A percentile compares a stretch with the other conserved stretches of the same genome.
Conservation (phyloP, 2,113 vertebrate species). For the Syngnathus scovelli region DNA sequence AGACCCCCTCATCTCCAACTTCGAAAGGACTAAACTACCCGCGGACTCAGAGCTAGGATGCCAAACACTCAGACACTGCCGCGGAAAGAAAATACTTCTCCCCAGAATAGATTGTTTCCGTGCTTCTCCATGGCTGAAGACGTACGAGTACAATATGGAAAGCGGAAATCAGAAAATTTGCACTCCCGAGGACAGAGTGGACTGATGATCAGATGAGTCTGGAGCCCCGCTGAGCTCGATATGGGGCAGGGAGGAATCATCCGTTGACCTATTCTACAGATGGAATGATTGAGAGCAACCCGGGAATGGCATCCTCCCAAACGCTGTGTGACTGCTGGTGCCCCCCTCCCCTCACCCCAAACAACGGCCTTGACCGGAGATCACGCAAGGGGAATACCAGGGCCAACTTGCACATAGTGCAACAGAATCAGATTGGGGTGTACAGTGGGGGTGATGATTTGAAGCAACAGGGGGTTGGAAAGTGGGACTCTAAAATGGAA, state of each 20-base stretch:
- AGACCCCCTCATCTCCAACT: conserved; percentile 44
- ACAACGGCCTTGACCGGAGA: conserved; percentile 37
- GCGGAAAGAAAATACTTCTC: conserved; percentile 62
- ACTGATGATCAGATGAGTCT: conserved; percentile 63
- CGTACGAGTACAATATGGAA: conserved; percentile 64
- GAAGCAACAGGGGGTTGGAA: neutral
- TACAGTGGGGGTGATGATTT: neutral
- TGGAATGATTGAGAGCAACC: conserved; percentile 68
- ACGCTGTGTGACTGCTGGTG: conserved; percentile 40
- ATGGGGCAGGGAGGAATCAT: conserved; percentile 55
- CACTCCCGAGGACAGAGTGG: conserved; percentile 62
- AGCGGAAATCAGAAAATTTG: conserved; percentile 61
- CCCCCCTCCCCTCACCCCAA: conserved; percentile 9
- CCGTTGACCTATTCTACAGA: conserved; percentile 43
- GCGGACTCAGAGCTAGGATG: conserved; percentile 36
- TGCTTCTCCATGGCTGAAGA: conserved; percentile 59
- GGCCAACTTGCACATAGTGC: conserved; percentile 44
- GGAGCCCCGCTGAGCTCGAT: conserved; percentile 60
- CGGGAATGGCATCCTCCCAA: conserved; percentile 55
- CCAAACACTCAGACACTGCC: conserved; percentile 44
- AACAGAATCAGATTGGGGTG: conserved; percentile 11
- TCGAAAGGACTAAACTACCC: conserved; percentile 37
- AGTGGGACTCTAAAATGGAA: conserved; percentile 1
- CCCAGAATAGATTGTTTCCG: conserved; percentile 58
- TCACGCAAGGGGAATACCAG: conserved; percentile 48